A percentile compares a stretch with the other conserved stretches of the same genome.
Evolutionary conservation across 1,140 invertebrate genomes (phyloP).

Genomic region (Pogonomyrmex californicus): DNA sequence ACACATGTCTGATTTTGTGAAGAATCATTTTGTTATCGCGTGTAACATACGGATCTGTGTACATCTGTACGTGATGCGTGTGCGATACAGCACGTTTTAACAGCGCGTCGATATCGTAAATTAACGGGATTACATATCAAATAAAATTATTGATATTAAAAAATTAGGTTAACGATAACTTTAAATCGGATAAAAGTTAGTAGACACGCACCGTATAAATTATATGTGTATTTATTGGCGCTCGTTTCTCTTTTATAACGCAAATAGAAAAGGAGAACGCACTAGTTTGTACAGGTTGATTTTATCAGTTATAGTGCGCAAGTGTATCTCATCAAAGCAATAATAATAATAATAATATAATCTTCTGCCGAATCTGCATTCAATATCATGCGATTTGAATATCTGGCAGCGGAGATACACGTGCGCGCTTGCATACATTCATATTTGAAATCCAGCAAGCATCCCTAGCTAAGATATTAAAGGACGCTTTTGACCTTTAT

Average conservation of each 20-base stretch:
- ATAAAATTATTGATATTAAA: neutral
- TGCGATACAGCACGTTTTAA: neutral
- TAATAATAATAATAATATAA: slow-evolving; percentile 17
- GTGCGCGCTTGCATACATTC: slow-evolving; percentile 38
- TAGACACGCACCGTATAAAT: neutral
- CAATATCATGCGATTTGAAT: slow-evolving; percentile 54
- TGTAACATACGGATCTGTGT: neutral
- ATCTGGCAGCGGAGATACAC: slow-evolving; percentile 4
- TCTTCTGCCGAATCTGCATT: slow-evolving; percentile 41
- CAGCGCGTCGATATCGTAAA: neutral
- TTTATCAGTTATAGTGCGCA: neutral
- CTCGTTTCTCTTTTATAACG: neutral
- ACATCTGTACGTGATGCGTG: too few relatives aligned
- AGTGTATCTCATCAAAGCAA: slow-evolving; percentile 6
- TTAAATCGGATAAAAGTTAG: neutral
- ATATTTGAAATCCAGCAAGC: slow-evolving; percentile 30
- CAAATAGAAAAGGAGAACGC: neutral
- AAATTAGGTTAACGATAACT: neutral
- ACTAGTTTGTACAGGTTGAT: neutral
- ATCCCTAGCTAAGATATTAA: slow-evolving; percentile 43
- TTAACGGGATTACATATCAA: slow-evolving; percentile 6
- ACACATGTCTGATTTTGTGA: neutral
- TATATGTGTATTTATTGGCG: neutral
- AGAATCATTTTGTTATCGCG: slow-evolving; percentile 11
- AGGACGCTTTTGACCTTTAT: slow-evolving; percentile 21